Base-by-base conservation (phyloP, 2,888 invertebrate species). In the Tetanocera ferruginea region DNA sequence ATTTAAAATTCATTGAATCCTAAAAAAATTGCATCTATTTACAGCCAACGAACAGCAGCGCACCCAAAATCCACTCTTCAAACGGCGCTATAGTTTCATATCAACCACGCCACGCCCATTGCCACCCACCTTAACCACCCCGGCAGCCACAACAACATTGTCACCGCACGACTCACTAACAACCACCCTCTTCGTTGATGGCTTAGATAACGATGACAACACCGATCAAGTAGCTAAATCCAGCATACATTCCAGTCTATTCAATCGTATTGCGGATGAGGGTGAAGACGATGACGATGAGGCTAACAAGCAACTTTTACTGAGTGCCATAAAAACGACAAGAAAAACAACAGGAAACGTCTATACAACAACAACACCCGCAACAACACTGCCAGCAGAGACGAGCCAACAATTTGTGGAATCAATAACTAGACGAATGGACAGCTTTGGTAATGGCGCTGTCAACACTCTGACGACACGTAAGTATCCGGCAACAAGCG, bases 61-160 rank as follows among this genome's bases (percentile, higher is more conserved):
- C 76, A 88, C 88, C 17, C 86, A 86, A 77, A 89, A 88, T 81
- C 87, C 88, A 2, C 88, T 90, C 1, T 91, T 91, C 80, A 91
- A 91, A 74, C 90, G 91, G 1, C 87, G 90, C 79, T 87, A 84
- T 51, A 86, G 87, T 76, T 83, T 86, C 28, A 85, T 80, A 84
- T 88, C 82, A 76, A 72, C 72, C 8, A 37, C 60, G 31, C 6
- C 64, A n/a, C 64, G 51, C 5, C 83, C 84, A n/a, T 72, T 78
- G n/a, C 74, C 78, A 1, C 23, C 49, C 49, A 64, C 78, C 14
- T 25, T 55, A 37, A 79, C 78, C 69, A 67, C 79, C 49, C 60
- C 28, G 9, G 37, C 76, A 64, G 28, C 76, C 8, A 51, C 80
- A 76, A 78, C 78, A 77, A 66, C 80, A 34, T 66, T 62, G 51